phyloP scores from a whole-genome alignment of 2,797 vertebrate genomes.

The Gymnocypris eckloni region DNA sequence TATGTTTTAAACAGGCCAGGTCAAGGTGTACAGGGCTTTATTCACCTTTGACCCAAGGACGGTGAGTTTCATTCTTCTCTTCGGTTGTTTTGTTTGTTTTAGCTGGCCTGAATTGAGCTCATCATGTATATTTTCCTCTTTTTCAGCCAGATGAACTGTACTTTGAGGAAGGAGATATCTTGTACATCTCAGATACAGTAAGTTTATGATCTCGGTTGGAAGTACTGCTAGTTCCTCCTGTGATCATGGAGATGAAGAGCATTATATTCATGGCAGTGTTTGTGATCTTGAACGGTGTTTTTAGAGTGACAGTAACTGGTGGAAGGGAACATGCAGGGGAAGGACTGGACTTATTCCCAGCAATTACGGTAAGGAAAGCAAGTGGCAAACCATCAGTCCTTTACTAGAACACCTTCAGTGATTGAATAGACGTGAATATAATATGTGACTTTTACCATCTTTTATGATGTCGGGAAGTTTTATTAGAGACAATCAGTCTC shows the following conservation, averaged over 20 bases:
- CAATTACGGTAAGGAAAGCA: constrained; percentile 88
- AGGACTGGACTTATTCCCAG: constrained; percentile 95
- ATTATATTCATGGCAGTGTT: neutral
- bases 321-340: constrained; percentile 97
- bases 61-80: constrained; percentile 76
- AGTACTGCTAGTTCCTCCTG: neutral
- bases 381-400: neutral
- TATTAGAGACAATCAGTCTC: neutral
- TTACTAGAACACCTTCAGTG: neutral
- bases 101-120: neutral
- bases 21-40: constrained; percentile 94
- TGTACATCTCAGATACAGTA: constrained; percentile 98
- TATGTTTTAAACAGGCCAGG: constrained; percentile 82
- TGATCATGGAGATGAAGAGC: neutral
- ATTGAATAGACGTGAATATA: neutral
- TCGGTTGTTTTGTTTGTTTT: neutral
- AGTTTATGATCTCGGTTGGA: constrained; percentile 61
- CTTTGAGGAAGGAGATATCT: constrained; percentile 97
- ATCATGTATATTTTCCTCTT: constrained; percentile 13
- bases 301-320: constrained; percentile 97
- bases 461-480: neutral
- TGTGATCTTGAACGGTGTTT: constrained; percentile 19
- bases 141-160: constrained; percentile 94
- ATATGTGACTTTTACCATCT: neutral
- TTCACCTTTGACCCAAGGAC: constrained; percentile 97